Conservation (phyloP, 2,797 vertebrate species). For the Diglossa cyanea region DNA sequence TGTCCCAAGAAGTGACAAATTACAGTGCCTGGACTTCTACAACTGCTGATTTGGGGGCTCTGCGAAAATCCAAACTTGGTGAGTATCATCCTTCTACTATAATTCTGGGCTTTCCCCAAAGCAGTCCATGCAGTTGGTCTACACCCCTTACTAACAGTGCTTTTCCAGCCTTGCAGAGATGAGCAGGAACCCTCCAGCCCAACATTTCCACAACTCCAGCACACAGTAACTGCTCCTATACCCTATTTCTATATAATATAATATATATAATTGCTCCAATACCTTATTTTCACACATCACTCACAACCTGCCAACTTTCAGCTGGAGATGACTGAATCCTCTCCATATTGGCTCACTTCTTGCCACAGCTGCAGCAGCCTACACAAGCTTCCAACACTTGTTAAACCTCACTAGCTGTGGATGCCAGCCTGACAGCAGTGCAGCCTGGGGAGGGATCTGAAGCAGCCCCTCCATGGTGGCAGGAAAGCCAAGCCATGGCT, state of each 20-base stretch:
- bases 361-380: constrained; percentile 1
- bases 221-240: background rate
- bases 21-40: background rate
- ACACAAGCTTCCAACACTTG: background rate
- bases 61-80: background rate
- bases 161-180: background rate
- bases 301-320: background rate
- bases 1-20: background rate
- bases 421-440: background rate
- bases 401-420: background rate
- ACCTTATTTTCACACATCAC: background rate
- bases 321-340: background rate
- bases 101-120: background rate
- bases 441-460: background rate
- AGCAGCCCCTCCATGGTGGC: background rate
- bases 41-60: background rate
- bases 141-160: rapidly evolving
- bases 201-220: background rate
- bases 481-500: background rate
- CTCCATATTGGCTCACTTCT: background rate
- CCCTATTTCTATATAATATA: background rate
- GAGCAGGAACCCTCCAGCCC: background rate
- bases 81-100: background rate
- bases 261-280: background rate
- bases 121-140: background rate